phyloP scores from a whole-genome alignment of 2,888 invertebrate species.

The Tenthredo distinguenda region DNA sequence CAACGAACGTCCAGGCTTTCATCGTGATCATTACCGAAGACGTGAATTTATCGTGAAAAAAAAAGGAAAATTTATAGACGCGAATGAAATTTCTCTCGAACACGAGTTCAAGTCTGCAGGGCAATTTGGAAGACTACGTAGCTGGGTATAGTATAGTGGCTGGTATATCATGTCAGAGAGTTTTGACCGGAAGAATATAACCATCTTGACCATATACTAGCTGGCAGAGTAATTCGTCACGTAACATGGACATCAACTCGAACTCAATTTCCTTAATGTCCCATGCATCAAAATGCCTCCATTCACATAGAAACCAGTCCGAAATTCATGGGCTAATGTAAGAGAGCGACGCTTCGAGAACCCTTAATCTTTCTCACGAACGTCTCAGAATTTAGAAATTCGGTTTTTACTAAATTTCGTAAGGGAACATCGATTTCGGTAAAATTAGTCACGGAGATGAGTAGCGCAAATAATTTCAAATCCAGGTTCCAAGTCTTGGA shows the following conservation, averaged over 20 bases:
- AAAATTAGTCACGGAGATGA: no score
- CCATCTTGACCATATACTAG: background rate
- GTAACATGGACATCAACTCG: conserved; percentile 8
- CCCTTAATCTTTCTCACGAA: background rate
- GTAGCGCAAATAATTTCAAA: no score
- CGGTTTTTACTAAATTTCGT: background rate
- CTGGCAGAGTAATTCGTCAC: conserved; percentile 18
- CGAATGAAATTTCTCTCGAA: background rate
- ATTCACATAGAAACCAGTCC: background rate
- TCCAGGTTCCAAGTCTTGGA: no score
- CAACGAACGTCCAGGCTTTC: no score
- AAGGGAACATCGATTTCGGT: no score
- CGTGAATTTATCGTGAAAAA: no score
- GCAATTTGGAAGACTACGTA: background rate
- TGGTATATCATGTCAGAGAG: background rate
- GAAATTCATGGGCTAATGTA: conserved; percentile 30
- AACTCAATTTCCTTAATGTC: conserved; percentile 50
- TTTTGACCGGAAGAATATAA: conserved; percentile 45
- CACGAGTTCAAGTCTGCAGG: background rate
- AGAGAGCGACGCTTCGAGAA: background rate
- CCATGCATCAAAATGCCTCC: conserved; percentile 4
- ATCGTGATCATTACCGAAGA: no score
- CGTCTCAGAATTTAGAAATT: background rate
- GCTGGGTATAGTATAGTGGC: background rate
- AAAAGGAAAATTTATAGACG: no score